phyloP scores from a whole-genome alignment of 2,888 invertebrate species.

The Eumerus sabulonum region DNA sequence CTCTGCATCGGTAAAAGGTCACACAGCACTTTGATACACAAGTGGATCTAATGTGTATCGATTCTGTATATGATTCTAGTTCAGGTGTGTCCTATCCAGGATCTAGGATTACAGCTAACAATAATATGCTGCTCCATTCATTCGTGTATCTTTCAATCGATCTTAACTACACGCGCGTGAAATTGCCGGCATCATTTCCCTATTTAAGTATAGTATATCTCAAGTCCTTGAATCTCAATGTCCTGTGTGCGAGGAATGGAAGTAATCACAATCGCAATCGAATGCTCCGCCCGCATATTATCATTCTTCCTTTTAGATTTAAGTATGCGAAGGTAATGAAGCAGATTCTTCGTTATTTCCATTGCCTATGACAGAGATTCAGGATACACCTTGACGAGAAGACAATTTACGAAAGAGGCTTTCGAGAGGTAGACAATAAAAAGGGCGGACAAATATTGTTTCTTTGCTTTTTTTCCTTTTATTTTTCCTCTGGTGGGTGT shows the following conservation, averaged over 20 bases:
- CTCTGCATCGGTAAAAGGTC: conserved; percentile 39
- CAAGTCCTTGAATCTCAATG: too few species aligned
- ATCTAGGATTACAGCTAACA: conserved; percentile 1
- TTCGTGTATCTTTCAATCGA: conserved; percentile 6
- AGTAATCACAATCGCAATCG: conserved; percentile 21
- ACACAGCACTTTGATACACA: not conserved
- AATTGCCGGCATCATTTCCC: conserved; percentile 16
- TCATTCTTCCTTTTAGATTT: conserved; percentile 44
- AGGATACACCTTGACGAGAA: conserved; percentile 2
- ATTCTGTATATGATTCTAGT: conserved; percentile 31
- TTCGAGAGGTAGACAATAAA: conserved; percentile 27
- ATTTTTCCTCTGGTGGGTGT: not conserved
- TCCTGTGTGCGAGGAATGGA: not conserved
- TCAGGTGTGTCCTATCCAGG: not conserved
- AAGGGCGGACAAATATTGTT: conserved; percentile 33
- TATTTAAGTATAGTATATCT: too few species aligned
- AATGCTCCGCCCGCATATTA: conserved; percentile 17
- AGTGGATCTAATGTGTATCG: conserved; percentile 54
- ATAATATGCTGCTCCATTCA: too few species aligned
- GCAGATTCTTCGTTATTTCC: conserved; percentile 26
- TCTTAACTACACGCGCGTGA: conserved; percentile 20
- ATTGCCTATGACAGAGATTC: not conserved
- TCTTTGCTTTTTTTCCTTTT: not conserved
- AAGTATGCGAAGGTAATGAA: conserved; percentile 57
- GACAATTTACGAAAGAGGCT: conserved; percentile 46